Base-by-base conservation (phyloP, 2,888 invertebrate species). In the Doris montereyensis region DNA sequence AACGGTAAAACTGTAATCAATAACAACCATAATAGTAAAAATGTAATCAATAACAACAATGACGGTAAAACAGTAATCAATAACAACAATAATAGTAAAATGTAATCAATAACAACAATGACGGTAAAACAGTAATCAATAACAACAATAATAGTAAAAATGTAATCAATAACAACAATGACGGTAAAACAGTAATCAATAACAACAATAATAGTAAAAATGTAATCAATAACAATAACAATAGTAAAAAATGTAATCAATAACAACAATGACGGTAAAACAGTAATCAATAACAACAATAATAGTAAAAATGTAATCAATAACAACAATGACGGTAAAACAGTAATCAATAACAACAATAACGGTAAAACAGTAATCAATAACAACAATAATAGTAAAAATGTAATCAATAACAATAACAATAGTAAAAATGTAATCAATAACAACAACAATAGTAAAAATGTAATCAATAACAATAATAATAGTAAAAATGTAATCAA, bases 11-110 rank as follows among this genome's bases (percentile, higher is more conserved):
- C n/a, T n/a, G n/a, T n/a, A n/a, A n/a, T n/a, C n/a, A n/a, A n/a
- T n/a, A n/a, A n/a, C 17, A 41, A 41, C 17, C n/a, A n/a, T n/a
- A 41, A 41, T 41, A 41, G 17, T 41, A 41, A 41, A 10, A 41
- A 41, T 41, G 17, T 10, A 10, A 41, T 10, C 17, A 41, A 41
- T 41, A 41, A 41, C 17, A 41, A 41, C 21, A 24, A 62, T 62
- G n/a, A n/a, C 21, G 8, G 8, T 21, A 24, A n/a, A 8, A 62
- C 5, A 13, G 21, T 10, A 13, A 8, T 10, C n/a, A 8, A 62
- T 21, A n/a, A 62, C 8, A n/a, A 62, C n/a, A 62, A 62, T 62
- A 62, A 62, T 62, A 62, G n/a, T 62, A 62, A 62, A 62, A 62
- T 62, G n/a, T 13, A 10, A 21, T 13, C 8, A n/a, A 62, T 21